Conservation (phyloP, 64 coral and sea anemone species). For the Actinia equina region DNA sequence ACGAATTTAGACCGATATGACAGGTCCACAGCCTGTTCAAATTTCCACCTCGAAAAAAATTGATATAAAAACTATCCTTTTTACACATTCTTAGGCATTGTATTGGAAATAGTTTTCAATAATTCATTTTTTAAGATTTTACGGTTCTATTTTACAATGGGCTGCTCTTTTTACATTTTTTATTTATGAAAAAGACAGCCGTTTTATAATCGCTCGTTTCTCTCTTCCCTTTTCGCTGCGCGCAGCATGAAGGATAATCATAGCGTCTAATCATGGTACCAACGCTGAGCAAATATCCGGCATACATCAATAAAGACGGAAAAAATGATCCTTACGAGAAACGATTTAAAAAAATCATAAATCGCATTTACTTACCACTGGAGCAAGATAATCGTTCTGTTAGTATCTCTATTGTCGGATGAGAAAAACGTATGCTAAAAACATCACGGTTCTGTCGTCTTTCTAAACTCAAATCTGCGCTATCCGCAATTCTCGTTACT, state of each 20-base stretch:
- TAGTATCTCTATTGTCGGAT: neutral
- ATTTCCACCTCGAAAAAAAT: too few species aligned
- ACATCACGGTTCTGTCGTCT: neutral
- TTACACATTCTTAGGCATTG: too few species aligned
- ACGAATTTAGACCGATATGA: too few species aligned
- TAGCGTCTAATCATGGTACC: too few species aligned
- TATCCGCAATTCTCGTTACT: neutral
- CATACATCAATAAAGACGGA: neutral
- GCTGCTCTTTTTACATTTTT: neutral
- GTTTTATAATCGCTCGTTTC: neutral
- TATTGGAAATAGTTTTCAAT: too few species aligned
- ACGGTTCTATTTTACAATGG: neutral
- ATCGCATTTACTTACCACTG: neutral
- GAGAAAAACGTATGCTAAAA: neutral
- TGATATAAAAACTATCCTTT: too few species aligned
- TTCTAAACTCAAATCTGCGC: too few species aligned
- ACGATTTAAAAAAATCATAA: neutral
- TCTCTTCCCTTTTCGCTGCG: neutral
- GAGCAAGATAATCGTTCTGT: neutral
- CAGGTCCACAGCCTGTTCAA: too few species aligned
- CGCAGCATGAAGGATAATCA: neutral
- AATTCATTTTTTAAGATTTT: too few species aligned
- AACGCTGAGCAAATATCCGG: neutral
- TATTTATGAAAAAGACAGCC: neutral
- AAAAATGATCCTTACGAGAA: neutral